phyloP scores from a whole-genome alignment of 2,797 vertebrate species.

The Muraenolepis orangiensis region DNA sequence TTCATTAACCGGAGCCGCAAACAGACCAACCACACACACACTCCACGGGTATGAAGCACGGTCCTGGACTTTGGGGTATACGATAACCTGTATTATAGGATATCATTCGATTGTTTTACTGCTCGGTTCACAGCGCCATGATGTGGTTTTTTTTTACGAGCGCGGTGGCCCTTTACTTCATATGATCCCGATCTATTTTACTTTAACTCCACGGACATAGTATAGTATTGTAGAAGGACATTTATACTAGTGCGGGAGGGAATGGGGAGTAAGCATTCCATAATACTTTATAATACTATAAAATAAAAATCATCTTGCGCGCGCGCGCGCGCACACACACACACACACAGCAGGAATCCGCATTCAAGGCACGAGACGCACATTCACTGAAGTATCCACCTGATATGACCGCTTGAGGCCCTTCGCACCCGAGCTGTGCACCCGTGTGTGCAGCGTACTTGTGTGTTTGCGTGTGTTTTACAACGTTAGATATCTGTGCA shows the following conservation, averaged over 20 bases:
- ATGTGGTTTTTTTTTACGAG: not conserved
- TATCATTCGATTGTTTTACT: not conserved
- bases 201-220: not conserved
- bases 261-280: too few relatives aligned
- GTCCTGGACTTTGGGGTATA: slow-evolving; percentile 14
- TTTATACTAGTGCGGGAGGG: too few relatives aligned
- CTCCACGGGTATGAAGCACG: slow-evolving; percentile 29
- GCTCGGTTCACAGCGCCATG: not conserved
- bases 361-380: slow-evolving; percentile 52
- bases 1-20: slow-evolving; percentile 42
- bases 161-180: not conserved
- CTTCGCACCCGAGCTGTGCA: slow-evolving; percentile 42
- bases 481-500: slow-evolving; percentile 13
- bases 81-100: not conserved
- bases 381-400: slow-evolving; percentile 27
- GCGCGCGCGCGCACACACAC: not conserved
- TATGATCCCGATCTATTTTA: too few relatives aligned
- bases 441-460: not conserved
- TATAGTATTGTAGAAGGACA: too few relatives aligned
- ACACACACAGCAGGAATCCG: slow-evolving; percentile 15
- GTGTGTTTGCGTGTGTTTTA: not conserved
- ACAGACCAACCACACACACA: too few relatives aligned
- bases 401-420: slow-evolving; percentile 46
- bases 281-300: too few relatives aligned
- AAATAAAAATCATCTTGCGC: too few relatives aligned